Conservation (phyloP, 2,797 vertebrate species). For the Sebastes kiyomatsui region DNA sequence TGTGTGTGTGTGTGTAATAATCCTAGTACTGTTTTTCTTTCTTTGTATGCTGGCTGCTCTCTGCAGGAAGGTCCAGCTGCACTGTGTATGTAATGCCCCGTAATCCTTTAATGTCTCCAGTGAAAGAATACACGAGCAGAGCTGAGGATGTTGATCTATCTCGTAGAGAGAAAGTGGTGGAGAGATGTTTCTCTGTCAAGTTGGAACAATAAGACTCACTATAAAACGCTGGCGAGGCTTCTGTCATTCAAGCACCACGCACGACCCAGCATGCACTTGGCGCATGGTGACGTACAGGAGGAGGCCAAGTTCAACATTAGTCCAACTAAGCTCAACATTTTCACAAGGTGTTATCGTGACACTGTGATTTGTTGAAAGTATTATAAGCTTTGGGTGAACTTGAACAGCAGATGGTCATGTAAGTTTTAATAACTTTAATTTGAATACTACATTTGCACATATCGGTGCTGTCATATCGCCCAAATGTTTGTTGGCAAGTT, state of each 20-base stretch:
- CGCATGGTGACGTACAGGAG: not conserved
- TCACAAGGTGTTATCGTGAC: conserved; percentile 19
- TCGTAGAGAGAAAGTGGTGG: conserved; percentile 1
- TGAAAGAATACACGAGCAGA: conserved; percentile 7
- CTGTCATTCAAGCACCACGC: conserved; percentile 22
- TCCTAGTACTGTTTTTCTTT: not conserved
- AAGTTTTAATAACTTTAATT: not conserved
- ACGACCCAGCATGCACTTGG: conserved; percentile 38
- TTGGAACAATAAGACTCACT: conserved; percentile 18
- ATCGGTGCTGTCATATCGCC: not conserved
- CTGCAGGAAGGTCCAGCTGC: conserved; percentile 19
- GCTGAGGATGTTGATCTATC: conserved; percentile 42
- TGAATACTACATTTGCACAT: not conserved
- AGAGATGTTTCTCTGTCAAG: conserved; percentile 12
- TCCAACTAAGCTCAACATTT: conserved; percentile 28
- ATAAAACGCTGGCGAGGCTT: conserved; percentile 35
- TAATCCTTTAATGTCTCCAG: conserved; percentile 36
- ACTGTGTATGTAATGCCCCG: not conserved
- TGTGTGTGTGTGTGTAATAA: conserved; percentile 9
- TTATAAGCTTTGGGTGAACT: conserved; percentile 23
- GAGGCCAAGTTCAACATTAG: conserved; percentile 59
- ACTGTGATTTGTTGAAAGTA: conserved; percentile 28
- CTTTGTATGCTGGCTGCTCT: conserved; percentile 13
- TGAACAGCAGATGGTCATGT: not conserved
- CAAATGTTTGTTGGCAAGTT: not conserved